Percentiles rank a stretch among this genome's conserved stretches.
These are phyloP conservation scores for Heliothis subflexa DNA, from an alignment of 1,140 invertebrate species.

Conservation along the genomic window DNA sequence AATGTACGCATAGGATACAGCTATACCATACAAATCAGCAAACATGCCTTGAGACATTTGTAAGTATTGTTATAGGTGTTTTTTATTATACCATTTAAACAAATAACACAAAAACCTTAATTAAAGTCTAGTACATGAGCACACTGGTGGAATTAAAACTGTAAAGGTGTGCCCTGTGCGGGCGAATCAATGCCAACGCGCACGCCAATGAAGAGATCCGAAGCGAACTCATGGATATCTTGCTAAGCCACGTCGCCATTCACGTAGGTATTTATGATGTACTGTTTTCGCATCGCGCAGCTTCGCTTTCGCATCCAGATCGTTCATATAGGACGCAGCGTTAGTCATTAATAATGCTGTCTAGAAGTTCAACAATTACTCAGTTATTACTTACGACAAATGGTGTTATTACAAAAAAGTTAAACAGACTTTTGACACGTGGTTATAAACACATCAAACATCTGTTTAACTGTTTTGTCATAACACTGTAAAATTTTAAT, in stretches of 20 bases:
- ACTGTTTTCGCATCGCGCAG: no score
- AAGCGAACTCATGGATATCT: no score
- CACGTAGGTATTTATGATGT: no score
- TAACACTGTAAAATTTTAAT: slow-evolving; percentile 15
- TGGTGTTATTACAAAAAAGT: no score
- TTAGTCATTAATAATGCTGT: background rate
- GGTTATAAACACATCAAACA: no score
- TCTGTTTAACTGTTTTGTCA: no score
- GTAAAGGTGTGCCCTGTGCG: no score
- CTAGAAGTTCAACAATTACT: background rate
- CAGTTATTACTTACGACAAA: no score
- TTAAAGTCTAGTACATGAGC: slow-evolving; percentile 17
- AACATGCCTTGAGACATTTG: background rate
- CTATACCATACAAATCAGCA: background rate
- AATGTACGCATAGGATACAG: background rate
- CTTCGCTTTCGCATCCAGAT: background rate
- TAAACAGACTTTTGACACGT: no score
- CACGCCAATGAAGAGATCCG: no score
- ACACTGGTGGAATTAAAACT: slow-evolving; percentile 29
- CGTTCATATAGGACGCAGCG: background rate
- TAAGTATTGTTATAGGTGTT: slow-evolving; percentile 3
- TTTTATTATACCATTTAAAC: slow-evolving; percentile 6
- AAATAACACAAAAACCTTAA: slow-evolving; percentile 32
- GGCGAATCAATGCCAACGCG: no score
- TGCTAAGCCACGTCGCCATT: no score